Evolutionary conservation across 2,113 vertebrate genomes (phyloP), one percentile per base, ranked within the genome.

Genomic region (Cettia cetti): DNA sequence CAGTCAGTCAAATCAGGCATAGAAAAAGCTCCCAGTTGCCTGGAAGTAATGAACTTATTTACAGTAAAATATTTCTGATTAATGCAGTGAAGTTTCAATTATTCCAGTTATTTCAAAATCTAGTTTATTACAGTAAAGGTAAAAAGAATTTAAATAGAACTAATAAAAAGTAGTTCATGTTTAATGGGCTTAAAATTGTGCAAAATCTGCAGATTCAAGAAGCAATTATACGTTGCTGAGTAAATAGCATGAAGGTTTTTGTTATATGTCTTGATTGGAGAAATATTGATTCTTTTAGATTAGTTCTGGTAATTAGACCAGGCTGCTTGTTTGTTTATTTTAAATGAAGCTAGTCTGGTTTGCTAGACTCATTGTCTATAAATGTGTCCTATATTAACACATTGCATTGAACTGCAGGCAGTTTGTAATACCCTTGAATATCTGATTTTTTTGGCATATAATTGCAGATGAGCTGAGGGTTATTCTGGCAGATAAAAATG

Each of bases 401-500:
- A 31, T 81, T 64, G 27, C 69, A n/a, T 10, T 79, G 66, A 95
- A 81, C 52, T 78, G 37, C 47, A 71, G 79, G 56, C 66, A 68
- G 47, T 75, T 82, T 66, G 68, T 82, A 92, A 59, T 86, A 83
- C 47, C 39, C 42, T 88, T 80, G 63, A 93, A 88, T 92, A 74
- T 80, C 30, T 90, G 61, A 13, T 3, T 71, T 86, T 84, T 89
- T 89, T 33, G 31, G 45, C 42, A 59, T 81, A 16, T 80, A 86
- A 80, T 83, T 90, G 79, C 52, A 66, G 52, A 78, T 66, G 61
- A 95, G 28, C 44, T 92, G 86, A 82, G 85, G 44, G 68, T 83
- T 90, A 90, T 93, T 93, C 87, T 92, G 68, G 66, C n/a, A 74
- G 60, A 75, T 86, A 86, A 80, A 93, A 95, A 92, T 86, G 11